phyloP scores from a whole-genome alignment of 1,140 invertebrate species.

The Stegodyphus dumicola region DNA sequence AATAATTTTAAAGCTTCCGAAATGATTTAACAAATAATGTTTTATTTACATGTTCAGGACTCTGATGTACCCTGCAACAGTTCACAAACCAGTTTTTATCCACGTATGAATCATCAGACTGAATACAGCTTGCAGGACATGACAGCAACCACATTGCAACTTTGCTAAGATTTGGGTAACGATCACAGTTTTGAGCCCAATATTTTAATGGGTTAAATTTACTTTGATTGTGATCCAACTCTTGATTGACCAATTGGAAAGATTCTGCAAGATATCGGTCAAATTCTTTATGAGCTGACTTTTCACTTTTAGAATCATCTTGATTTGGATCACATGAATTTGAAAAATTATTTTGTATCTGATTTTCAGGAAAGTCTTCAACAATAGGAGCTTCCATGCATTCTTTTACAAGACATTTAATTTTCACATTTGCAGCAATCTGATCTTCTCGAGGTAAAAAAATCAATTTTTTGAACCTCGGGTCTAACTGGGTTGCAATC shows the following conservation, averaged over 20 bases:
- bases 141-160: conserved; percentile 35
- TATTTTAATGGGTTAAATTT: conserved; percentile 27
- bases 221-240: background rate
- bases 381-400: conserved; percentile 36
- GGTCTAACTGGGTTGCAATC: conserved; percentile 35
- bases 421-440: background rate
- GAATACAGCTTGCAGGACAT: conserved; percentile 23
- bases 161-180: conserved; percentile 17
- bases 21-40: conserved; percentile 41
- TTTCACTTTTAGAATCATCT: conserved; percentile 24
- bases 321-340: background rate
- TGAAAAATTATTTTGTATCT: background rate
- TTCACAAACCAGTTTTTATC: conserved; percentile 34
- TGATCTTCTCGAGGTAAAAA: conserved; percentile 9
- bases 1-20: too few relatives aligned
- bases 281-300: conserved; percentile 25
- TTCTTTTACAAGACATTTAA: conserved; percentile 39
- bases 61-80: conserved; percentile 8
- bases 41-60: conserved; percentile 44
- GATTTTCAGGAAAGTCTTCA: conserved; percentile 15
- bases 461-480: conserved; percentile 2
- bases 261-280: conserved; percentile 29
- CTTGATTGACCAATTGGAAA: background rate
- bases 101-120: background rate
- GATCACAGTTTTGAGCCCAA: conserved; percentile 24